Base-by-base conservation (phyloP, 2,888 invertebrate genomes). In the Microctonus aethiopoides region DNA sequence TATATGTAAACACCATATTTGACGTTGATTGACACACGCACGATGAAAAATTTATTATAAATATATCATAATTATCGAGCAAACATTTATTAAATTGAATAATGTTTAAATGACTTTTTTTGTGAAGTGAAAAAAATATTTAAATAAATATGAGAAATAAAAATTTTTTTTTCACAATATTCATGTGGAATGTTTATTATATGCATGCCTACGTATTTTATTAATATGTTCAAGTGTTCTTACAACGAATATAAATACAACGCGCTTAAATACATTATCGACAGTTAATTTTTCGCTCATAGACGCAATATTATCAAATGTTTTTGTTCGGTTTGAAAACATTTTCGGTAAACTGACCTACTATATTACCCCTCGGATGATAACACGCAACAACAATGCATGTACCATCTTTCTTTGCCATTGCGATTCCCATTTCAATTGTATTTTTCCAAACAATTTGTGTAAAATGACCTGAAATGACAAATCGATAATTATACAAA, bases 361-460 rank as follows among this genome's bases (percentile, higher is more conserved):
- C 87, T 67, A 88, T 87, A 78, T 92, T 92, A 61, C 92, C 92
- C 10, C 91, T 87, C 0, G 92, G 92, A 78, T 88, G 85, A 80
- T 92, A 92, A 81, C 90, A 90, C 54, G 90, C 91, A 0, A 92
- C 91, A 9, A 91, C 89, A 66, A 90, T 88, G 64, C 89, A 87
- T 51, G 87, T 86, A 7, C 89, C 91, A 60, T 88, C 87, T 51
- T 86, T 87, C 81, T 88, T 92, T 4, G 94, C 93, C 80, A 90
- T 91, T 0, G 93, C 95, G 2, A 95, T 90, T 0, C 95, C 95
- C 72, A 95, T 86, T 80, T 94, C 92, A 76, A 87, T 90, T 3
- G 92, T 92, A 36, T 89, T 90, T 82, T 91, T 93, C 95, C 95
- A 95, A n/a, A 95, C 89, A 0, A 95, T 91, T 88, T 95, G 95